Percentiles rank a stretch among this genome's conserved stretches.
Conservation (phyloP, 1,140 invertebrate species). For the Zaprionus lachaisei region DNA sequence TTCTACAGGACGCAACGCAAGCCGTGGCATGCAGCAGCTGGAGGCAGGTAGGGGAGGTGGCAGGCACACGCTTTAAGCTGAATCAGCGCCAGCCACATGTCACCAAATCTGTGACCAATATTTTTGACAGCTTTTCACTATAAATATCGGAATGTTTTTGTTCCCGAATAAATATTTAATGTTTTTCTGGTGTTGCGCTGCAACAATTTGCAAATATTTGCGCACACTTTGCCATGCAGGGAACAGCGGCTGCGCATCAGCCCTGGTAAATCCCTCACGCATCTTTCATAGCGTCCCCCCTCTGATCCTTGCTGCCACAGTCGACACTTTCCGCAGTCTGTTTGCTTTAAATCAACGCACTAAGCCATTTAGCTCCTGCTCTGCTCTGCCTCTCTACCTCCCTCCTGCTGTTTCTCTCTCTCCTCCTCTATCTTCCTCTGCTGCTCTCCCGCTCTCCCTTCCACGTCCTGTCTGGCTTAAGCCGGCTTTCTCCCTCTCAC, state of each 20-base stretch:
- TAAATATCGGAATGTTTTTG: slow-evolving; percentile 20
- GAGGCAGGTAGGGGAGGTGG: neutral
- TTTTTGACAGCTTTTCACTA: slow-evolving; percentile 34
- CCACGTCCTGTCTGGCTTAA: neutral
- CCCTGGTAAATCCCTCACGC: neutral
- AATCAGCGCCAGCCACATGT: slow-evolving; percentile 17
- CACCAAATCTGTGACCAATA: slow-evolving; percentile 37
- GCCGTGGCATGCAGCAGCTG: neutral
- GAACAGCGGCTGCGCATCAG: slow-evolving; percentile 11
- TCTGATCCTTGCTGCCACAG: neutral
- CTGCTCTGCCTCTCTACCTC: slow-evolving; percentile 4
- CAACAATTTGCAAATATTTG: slow-evolving; percentile 67
- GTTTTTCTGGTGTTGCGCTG: slow-evolving; percentile 37
- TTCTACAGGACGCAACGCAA: slow-evolving; percentile 18
- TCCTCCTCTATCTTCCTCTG: neutral
- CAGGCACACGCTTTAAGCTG: slow-evolving; percentile 30
- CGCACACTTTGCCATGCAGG: slow-evolving; percentile 49
- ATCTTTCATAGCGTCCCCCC: neutral
- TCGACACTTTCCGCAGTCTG: slow-evolving; percentile 10
- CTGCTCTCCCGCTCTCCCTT: neutral
- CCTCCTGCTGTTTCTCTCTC: neutral
- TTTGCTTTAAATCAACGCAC: slow-evolving; percentile 56
- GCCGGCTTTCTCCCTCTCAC: slow-evolving; percentile 33
- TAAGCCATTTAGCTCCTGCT: slow-evolving; percentile 29
- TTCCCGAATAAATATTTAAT: slow-evolving; percentile 61